Percentiles rank a stretch among this genome's conserved stretches.
phyloP scores from a whole-genome alignment of 2,797 vertebrate species.

The Heliangelus exortis region DNA sequence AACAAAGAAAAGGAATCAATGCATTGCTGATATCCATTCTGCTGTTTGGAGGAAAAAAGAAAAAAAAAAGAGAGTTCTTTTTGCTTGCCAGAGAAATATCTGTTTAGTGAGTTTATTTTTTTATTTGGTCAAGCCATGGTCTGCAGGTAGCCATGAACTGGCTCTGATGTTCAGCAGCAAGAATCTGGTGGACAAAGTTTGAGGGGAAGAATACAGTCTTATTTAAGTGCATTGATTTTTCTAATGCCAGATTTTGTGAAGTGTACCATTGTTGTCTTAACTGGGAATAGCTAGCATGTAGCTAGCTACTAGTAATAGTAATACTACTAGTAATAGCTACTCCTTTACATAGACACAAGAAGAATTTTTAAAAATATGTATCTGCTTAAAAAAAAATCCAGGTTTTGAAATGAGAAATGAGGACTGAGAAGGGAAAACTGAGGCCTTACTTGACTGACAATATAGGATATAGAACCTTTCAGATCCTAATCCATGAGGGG shows the following conservation, averaged over 20 bases:
- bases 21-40: not conserved
- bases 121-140: not conserved
- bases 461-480: not conserved
- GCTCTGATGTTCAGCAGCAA: not conserved
- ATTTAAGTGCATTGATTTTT: not conserved
- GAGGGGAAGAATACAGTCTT: not conserved
- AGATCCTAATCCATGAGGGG: constrained; percentile 6
- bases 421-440: not conserved
- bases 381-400: not conserved
- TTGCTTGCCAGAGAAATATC: not conserved
- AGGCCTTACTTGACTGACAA: not conserved
- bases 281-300: not conserved
- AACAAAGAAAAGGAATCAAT: not conserved
- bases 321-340: too few relatives aligned
- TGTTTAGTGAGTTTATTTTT: not conserved
- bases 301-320: too few relatives aligned
- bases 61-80: not conserved
- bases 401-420: not conserved
- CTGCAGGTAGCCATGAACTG: not conserved
- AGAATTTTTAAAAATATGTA: not conserved
- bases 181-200: not conserved
- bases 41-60: not conserved
- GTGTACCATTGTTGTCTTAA: not conserved
- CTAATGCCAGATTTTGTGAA: not conserved
- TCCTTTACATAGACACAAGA: not conserved